Base-by-base conservation (phyloP, 2,113 vertebrate species). In the Willisornis vidua region DNA sequence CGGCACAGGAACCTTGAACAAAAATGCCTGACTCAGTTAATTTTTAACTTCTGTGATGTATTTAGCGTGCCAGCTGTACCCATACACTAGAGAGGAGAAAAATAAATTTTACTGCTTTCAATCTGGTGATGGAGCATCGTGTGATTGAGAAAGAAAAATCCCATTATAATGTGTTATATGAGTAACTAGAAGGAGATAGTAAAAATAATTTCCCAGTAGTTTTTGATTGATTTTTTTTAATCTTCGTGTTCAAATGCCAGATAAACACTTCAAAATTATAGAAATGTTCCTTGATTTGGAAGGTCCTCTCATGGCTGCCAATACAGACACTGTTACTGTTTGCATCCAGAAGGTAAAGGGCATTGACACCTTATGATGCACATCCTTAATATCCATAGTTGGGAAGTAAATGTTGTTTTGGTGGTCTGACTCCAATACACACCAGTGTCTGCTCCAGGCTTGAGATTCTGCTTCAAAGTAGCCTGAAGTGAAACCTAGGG, bases 21-120 rank as follows among this genome's bases (percentile, higher is more conserved):
- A 46, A 90, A 91, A 78, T 35, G 89, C 74, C 62, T 89, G 87
- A 75, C 65, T 96, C 91, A 65, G 94, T 93, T 93, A 77, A 78
- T 94, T 92, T 96, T 83, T 67, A 48, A 79, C 92, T 89, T 90
- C 33, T 85, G 28, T 13, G 41, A n/a, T 78, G 51, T 43, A 16
- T 84, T 70, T 33, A 31, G n/a, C 33, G 58, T 85, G 52, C 61
- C 3, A 26, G 41, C 77, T 91, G 49, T 46, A 82, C 48, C 48
- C 48, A 1, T 52, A 17, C 10, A 1, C 37, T 61, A 16, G 22
- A 35, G 62, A 41, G 22, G 10, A 73, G 57, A 54, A 81, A 80
- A 87, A 71, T 33, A 68, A 68, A 78, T 62, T 62, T 48, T 23
- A 73, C 58, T 45, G 26, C 48, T 89, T 91, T 67, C 0, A 0